Percentiles rank a stretch among this genome's conserved stretches.
phyloP scores from a whole-genome alignment of 1,140 invertebrate genomes.

The Mylabris phalerata region DNA sequence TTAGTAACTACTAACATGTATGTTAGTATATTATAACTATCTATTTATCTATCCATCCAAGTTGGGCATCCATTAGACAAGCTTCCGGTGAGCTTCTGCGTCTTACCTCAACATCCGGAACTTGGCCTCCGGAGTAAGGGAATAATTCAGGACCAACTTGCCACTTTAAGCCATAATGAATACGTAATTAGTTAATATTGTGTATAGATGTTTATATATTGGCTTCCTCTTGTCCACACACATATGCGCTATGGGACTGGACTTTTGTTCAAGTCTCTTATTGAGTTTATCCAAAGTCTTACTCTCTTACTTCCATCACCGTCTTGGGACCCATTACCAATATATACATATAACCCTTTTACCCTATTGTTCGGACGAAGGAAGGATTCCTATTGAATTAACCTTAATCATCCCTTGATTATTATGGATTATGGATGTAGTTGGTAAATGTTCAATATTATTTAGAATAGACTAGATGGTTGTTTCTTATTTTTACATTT shows the following conservation, averaged over 20 bases:
- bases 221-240: slow-evolving; percentile 33
- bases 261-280: slow-evolving; percentile 17
- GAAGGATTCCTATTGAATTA: slow-evolving; percentile 37
- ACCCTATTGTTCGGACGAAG: slow-evolving; percentile 27
- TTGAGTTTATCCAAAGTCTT: slow-evolving; percentile 8
- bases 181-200: slow-evolving; percentile 43
- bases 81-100: slow-evolving; percentile 36
- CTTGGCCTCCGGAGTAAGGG: slow-evolving; percentile 34
- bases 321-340: slow-evolving; percentile 34
- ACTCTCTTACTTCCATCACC: slow-evolving; percentile 9
- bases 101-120: slow-evolving; percentile 39
- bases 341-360: slow-evolving; percentile 4
- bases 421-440: slow-evolving; percentile 25
- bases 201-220: slow-evolving; percentile 5
- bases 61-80: slow-evolving; percentile 38
- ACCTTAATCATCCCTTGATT: slow-evolving; percentile 33
- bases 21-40: no score
- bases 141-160: slow-evolving; percentile 42
- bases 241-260: slow-evolving; percentile 17
- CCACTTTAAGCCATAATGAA: slow-evolving; percentile 43
- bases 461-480: no score
- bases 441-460: no score
- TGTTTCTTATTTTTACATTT: no score
- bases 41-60: slow-evolving; percentile 3
- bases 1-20: no score